Percentiles rank a stretch among this genome's conserved stretches.
Conservation (phyloP, 2,888 invertebrate species). For the Diplolepis rosae region DNA sequence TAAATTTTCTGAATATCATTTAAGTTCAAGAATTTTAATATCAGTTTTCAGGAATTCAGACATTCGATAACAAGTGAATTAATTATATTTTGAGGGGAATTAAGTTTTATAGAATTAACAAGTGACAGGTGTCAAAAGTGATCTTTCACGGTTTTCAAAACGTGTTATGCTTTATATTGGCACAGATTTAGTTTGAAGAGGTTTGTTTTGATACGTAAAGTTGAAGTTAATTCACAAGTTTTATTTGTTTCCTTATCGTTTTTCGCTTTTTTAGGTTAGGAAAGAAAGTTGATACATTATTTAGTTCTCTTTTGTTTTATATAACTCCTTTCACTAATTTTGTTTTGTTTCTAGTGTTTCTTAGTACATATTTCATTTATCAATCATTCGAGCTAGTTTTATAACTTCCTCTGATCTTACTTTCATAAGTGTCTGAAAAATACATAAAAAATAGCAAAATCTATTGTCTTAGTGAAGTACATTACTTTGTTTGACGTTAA, state of each 20-base stretch:
- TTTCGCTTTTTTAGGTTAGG: neutral
- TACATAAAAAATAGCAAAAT: neutral
- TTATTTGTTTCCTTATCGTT: too few relatives aligned
- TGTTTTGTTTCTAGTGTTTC: slow-evolving; percentile 2
- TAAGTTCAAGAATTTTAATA: too few relatives aligned
- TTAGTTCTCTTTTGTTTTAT: neutral
- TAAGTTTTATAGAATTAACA: slow-evolving; percentile 17
- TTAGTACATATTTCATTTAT: slow-evolving; percentile 22
- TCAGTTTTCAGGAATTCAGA: neutral
- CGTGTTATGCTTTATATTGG: slow-evolving; percentile 30
- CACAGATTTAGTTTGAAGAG: neutral
- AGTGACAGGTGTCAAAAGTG: slow-evolving; percentile 26
- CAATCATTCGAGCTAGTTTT: neutral
- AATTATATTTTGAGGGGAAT: neutral
- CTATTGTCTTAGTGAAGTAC: neutral
- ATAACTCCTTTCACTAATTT: slow-evolving; percentile 16
- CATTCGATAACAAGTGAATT: neutral
- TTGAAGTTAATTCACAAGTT: neutral
- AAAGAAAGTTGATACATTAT: neutral
- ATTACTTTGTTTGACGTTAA: too few relatives aligned
- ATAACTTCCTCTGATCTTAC: neutral
- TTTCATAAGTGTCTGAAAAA: neutral
- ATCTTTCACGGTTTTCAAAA: neutral
- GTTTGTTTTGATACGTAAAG: neutral
- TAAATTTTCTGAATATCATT: too few relatives aligned